Evolutionary conservation across 2,113 vertebrate genomes (phyloP).

Genomic region (Anthoscopus minutus): DNA sequence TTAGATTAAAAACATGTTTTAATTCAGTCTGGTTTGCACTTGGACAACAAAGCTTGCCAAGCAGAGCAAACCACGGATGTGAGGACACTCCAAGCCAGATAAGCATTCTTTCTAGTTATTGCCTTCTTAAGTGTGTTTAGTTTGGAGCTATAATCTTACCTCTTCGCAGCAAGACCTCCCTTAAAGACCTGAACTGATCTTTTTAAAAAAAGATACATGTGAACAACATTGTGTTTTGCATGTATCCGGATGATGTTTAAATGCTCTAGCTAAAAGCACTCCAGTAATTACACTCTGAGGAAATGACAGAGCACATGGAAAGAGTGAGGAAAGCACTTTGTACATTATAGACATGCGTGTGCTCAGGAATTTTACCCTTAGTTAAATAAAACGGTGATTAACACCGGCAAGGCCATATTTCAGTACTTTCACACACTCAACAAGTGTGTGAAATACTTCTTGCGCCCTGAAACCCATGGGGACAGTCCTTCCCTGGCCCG

Average conservation of each 20-base stretch:
- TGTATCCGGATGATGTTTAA: neutral
- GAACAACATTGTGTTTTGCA: neutral
- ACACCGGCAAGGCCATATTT: neutral
- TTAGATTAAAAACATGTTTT: neutral
- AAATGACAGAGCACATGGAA: neutral
- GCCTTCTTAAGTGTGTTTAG: neutral
- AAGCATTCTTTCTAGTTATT: neutral
- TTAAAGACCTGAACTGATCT: neutral
- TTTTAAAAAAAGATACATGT: rapidly evolving
- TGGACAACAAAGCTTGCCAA: neutral
- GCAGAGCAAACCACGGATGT: neutral
- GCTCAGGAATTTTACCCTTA: neutral
- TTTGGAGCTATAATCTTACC: neutral
- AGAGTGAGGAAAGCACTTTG: neutral
- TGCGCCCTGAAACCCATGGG: rapidly evolving
- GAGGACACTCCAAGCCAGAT: neutral
- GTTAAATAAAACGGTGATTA: neutral
- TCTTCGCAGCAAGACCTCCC: neutral
- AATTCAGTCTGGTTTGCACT: neutral
- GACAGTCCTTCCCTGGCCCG: rapidly evolving
- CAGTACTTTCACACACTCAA: rapidly evolving
- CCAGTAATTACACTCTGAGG: neutral
- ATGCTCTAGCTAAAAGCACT: neutral
- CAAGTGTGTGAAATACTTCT: rapidly evolving
- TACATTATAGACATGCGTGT: rapidly evolving